These are phyloP conservation scores for Eucera pruinosa DNA, from an alignment of 2,888 invertebrate genomes.

Conservation along the genomic window DNA sequence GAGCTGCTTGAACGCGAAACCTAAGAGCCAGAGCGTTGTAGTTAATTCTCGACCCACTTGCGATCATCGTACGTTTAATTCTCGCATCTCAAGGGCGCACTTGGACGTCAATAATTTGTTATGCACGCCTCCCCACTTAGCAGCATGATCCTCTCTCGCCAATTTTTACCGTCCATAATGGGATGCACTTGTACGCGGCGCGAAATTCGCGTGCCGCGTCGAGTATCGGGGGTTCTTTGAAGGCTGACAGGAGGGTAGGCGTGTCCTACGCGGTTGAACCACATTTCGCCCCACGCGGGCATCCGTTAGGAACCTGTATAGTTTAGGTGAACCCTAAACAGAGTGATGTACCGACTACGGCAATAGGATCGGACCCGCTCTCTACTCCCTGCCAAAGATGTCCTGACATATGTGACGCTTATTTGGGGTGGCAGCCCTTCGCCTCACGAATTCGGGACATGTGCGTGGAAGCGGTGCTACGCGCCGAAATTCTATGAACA, in stretches of 20 bases:
- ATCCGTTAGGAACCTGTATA: no score
- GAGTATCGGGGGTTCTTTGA: constrained; percentile 51
- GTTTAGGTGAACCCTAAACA: constrained; percentile 69
- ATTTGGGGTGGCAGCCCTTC: constrained; percentile 75
- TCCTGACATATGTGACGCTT: constrained; percentile 81
- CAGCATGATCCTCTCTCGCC: constrained; percentile 1
- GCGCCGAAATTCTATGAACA: constrained; percentile 76
- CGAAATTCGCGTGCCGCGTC: constrained; percentile 36
- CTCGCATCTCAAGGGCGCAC: no score
- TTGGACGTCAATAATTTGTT: background rate
- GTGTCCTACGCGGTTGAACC: constrained; percentile 70
- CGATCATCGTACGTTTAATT: no score
- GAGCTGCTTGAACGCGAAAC: no score
- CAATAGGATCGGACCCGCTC: no score
- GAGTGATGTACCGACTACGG: constrained; percentile 40
- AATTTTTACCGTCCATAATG: constrained; percentile 7
- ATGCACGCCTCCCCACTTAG: constrained; percentile 6
- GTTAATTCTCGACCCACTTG: no score
- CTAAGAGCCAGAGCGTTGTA: no score
- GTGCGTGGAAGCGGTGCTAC: constrained; percentile 75
- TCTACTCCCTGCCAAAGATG: constrained; percentile 69
- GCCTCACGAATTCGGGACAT: constrained; percentile 75
- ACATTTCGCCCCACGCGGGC: constrained; percentile 77
- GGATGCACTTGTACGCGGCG: constrained; percentile 20
- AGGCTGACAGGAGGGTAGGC: constrained; percentile 74